phyloP scores from a whole-genome alignment of 2,888 invertebrate genomes.

The Pseudococcus longispinus region DNA sequence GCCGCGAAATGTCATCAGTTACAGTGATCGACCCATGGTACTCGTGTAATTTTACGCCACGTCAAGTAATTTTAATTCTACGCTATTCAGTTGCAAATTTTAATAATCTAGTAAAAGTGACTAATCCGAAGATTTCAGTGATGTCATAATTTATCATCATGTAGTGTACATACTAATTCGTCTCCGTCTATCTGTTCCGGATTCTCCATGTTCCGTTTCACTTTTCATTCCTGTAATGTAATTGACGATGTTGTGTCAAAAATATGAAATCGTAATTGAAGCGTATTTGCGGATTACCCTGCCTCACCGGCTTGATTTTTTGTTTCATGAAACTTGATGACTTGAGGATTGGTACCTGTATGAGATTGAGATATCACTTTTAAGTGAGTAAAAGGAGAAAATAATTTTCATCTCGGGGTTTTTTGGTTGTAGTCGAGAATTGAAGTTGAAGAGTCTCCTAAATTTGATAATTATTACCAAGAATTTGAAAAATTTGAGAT shows the following conservation, averaged over 20 bases:
- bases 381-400: neutral
- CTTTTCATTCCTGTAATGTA: slow-evolving; percentile 16
- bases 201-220: slow-evolving; percentile 12
- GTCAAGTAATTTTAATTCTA: neutral
- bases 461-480: no score
- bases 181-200: neutral
- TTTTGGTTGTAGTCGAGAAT: no score
- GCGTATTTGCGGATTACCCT: neutral
- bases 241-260: neutral
- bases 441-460: no score
- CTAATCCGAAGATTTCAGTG: slow-evolving; percentile 17
- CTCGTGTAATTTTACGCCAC: neutral
- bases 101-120: neutral
- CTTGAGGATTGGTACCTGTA: neutral
- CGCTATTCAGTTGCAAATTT: neutral
- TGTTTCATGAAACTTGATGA: neutral
- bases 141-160: neutral
- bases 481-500: no score
- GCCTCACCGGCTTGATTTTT: neutral
- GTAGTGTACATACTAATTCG: neutral
- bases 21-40: neutral
- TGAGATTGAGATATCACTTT: neutral
- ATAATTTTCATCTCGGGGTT: neutral
- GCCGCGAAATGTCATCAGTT: slow-evolving; percentile 8
- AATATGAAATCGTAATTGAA: neutral